Evolutionary conservation across 1,140 invertebrate genomes (phyloP).

Genomic region (Ylistrum balloti): DNA sequence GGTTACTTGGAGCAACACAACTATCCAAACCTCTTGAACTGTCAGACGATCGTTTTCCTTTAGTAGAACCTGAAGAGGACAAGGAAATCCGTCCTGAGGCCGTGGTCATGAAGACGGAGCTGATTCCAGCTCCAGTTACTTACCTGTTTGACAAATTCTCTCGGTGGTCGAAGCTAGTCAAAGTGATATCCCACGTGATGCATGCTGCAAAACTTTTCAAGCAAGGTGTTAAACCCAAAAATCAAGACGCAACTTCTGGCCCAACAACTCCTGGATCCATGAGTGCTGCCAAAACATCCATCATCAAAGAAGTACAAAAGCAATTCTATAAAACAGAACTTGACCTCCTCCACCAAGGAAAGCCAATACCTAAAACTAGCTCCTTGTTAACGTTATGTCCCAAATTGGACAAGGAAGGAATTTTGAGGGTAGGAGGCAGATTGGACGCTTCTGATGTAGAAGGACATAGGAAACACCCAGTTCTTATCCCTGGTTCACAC

Average conservation of each 20-base stretch:
- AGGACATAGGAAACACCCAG: background rate
- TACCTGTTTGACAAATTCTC: conserved; percentile 70
- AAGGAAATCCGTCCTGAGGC: conserved; percentile 43
- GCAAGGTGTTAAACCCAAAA: no score
- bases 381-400: no score
- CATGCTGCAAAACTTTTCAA: no score
- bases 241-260: conserved; percentile 56
- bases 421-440: conserved; percentile 56
- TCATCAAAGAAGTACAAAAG: no score
- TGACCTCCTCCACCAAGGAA: no score
- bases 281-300: conserved; percentile 53
- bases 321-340: no score
- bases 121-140: no score
- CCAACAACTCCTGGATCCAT: conserved; percentile 69
- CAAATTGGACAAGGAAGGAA: conserved; percentile 43
- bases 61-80: no score
- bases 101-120: no score
- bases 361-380: no score
- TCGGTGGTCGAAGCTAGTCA: conserved; percentile 60
- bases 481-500: conserved; percentile 43
- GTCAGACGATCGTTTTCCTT: no score
- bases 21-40: background rate
- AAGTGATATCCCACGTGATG: no score
- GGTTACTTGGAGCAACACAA: background rate
- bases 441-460: background rate